A percentile compares a stretch with the other conserved stretches of the same genome.
These are phyloP conservation scores for Phasia obesa DNA, from an alignment of 2,888 invertebrate genomes.

Conservation along the genomic window DNA sequence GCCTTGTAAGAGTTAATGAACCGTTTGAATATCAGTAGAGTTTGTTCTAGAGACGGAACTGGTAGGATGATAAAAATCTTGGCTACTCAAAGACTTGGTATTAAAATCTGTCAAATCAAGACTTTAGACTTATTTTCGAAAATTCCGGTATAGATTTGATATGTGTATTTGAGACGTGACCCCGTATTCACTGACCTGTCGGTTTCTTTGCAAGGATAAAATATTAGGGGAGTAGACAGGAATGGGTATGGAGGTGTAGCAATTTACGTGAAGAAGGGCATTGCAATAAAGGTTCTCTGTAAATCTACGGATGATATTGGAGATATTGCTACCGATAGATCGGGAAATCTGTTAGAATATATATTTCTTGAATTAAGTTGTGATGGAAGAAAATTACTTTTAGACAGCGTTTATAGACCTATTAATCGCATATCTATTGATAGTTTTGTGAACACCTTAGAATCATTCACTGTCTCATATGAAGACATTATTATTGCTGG, in stretches of 20 bases:
- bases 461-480: background rate
- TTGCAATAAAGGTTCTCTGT: background rate
- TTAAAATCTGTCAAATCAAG: too few species aligned
- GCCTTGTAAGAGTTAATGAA: too few species aligned
- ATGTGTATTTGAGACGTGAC: too few species aligned
- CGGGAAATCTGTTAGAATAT: background rate
- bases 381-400: background rate
- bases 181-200: background rate
- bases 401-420: slow-evolving; percentile 3
- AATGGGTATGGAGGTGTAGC: slow-evolving; percentile 2
- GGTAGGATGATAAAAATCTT: too few species aligned
- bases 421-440: background rate
- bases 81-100: too few species aligned
- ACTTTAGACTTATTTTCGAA: too few species aligned
- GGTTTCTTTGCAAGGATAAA: background rate
- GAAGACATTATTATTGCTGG: background rate
- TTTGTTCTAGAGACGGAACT: too few species aligned
- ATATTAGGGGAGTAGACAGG: background rate
- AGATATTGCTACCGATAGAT: background rate
- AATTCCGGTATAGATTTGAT: too few species aligned
- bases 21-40: too few species aligned
- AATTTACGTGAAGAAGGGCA: background rate
- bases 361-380: background rate
- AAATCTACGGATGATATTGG: background rate
- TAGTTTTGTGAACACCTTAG: background rate